Base-by-base conservation (phyloP, 2,888 invertebrate species). In the Embidobia sp. region DNA sequence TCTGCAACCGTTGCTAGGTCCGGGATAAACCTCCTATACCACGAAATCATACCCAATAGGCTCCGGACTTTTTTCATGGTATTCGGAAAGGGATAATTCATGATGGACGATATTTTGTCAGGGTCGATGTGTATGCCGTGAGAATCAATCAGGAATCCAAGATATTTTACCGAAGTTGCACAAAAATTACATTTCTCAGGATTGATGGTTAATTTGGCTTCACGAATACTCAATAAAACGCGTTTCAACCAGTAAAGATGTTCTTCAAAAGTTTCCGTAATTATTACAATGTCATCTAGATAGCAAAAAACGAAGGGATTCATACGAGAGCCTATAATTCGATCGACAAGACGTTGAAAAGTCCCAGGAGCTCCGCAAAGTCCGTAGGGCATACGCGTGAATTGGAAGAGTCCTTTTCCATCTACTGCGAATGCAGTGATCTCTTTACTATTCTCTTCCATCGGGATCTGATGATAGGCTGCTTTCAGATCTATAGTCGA, bases 401-500 rank as follows among this genome's bases (percentile, higher is more conserved):
- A 78, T 7, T 78, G 76, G 10, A 69, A 78, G 0, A 76, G 35
- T 4, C 75, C 77, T 2, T 48, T 66, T 0, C 75, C 72, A 2
- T 63, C 67, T 0, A 77, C 67, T 0, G 49, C 18, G 13, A 77
- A 79, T 0, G 79, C 76, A 3, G 55, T 53, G 4, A 78, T 73
- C 7, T 81, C 80, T 6, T 67, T 27, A 3, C 79, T 80, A 0
- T 51, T 29, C 18, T 79, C 55, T 2, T 35, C 69, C 46, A 83
- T 18, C 1, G 64, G 37, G 2, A 87, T 78, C 48, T 88, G 85
- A 42, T 76, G 81, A 48, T 84, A 86, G 0, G 84, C 85, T 2
- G 77, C 74, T 15, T 77, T 82, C 6, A 82, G 51, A 61, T 88
- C 88, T 0, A 87, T 49, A 0, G 84, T 85, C 0, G 80, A 80